Conservation (phyloP, 2,113 vertebrate genomes). For the Notothenia rossii region DNA sequence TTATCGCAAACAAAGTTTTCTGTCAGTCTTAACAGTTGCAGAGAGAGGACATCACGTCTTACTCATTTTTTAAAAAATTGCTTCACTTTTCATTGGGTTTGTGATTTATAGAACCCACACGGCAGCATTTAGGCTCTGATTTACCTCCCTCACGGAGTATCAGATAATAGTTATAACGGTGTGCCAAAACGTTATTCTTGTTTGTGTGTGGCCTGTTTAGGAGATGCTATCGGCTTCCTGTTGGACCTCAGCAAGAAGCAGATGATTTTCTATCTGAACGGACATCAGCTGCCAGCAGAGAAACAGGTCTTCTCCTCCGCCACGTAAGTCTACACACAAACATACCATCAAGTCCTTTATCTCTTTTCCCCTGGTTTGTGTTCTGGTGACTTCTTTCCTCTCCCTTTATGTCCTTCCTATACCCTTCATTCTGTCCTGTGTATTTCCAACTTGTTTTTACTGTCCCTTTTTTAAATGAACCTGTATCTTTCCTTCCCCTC, state of each 20-base stretch:
- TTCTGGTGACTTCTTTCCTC: too few species aligned
- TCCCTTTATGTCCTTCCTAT: not conserved
- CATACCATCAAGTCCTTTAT: not conserved
- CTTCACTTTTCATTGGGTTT: slow-evolving; percentile 18
- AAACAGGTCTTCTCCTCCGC: slow-evolving; percentile 99
- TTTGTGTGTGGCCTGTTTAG: slow-evolving; percentile 72
- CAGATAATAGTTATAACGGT: slow-evolving; percentile 7
- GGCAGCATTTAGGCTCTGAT: slow-evolving; percentile 2
- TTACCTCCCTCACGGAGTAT: slow-evolving; percentile 4
- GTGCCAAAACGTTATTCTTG: not conserved
- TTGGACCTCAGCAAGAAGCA: slow-evolving; percentile 98
- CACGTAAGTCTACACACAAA: slow-evolving; percentile 86
- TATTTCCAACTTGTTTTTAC: not conserved
- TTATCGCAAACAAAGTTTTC: not conserved
- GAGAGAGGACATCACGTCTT: not conserved
- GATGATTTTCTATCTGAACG: slow-evolving; percentile 99
- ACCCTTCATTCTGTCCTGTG: not conserved
- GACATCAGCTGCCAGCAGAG: slow-evolving; percentile 96
- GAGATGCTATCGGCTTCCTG: slow-evolving; percentile 97
- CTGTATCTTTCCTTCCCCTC: not conserved
- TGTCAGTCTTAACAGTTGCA: not conserved
- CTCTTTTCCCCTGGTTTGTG: not conserved
- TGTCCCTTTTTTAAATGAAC: not conserved
- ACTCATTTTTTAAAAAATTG: not conserved
- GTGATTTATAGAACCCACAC: slow-evolving; percentile 9